phyloP scores from a whole-genome alignment of 2,113 vertebrate genomes.

The Rhinoderma darwinii region DNA sequence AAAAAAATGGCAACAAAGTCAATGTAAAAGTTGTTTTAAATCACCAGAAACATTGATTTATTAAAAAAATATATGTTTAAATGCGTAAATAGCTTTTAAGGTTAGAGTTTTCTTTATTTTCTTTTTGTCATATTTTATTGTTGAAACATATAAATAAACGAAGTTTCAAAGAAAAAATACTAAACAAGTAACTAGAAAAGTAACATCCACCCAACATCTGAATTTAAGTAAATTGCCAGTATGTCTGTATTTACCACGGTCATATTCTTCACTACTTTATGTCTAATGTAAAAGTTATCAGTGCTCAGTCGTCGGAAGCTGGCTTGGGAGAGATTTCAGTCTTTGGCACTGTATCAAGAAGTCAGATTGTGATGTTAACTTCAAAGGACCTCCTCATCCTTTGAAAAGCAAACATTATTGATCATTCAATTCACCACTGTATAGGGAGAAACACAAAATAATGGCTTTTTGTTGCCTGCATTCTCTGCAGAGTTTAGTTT shows the following conservation, averaged over 20 bases:
- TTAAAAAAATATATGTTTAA: too few species aligned
- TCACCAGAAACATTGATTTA: too few species aligned
- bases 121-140: too few species aligned
- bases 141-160: not conserved
- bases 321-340: conserved; percentile 41
- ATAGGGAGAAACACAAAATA: conserved; percentile 50
- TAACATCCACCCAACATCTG: not conserved
- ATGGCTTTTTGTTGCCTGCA: conserved; percentile 51
- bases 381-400: conserved; percentile 51
- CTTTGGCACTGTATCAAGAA: conserved; percentile 40
- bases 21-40: too few species aligned
- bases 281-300: conserved; percentile 45
- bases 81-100: too few species aligned
- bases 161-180: not conserved
- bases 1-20: too few species aligned
- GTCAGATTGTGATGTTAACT: conserved; percentile 56
- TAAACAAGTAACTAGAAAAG: not conserved
- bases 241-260: not conserved
- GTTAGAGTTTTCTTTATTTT: not conserved
- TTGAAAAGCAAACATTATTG: conserved; percentile 60
- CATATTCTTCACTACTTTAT: not conserved
- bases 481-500: conserved; percentile 51
- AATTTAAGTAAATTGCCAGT: not conserved
- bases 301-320: conserved; percentile 3
- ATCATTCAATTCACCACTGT: conserved; percentile 56